phyloP scores from a whole-genome alignment of 2,888 invertebrate species.

The Drosophila dives region DNA sequence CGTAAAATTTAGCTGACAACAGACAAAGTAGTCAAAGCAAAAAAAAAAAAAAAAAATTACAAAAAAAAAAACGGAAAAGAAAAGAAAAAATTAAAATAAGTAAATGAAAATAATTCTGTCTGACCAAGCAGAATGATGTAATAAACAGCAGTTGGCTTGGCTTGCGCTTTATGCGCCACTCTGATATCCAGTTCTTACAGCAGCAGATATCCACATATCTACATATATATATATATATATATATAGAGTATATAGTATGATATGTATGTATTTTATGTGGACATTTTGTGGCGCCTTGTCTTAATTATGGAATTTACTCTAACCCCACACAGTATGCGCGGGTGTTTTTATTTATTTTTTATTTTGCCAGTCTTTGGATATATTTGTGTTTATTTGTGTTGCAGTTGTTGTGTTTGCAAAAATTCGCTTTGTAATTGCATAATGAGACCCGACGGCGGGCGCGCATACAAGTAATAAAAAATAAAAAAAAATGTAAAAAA shows the following conservation, averaged over 20 bases:
- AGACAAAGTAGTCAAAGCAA: conserved; percentile 7
- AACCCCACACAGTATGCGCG: conserved; percentile 19
- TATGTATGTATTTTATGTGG: background rate
- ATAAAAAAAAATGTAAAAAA: conserved; percentile 29
- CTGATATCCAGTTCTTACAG: conserved; percentile 28
- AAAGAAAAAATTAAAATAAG: background rate
- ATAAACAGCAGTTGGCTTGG: conserved; percentile 32
- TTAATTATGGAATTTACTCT: conserved; percentile 37
- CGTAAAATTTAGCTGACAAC: conserved; percentile 19
- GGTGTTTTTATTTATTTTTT: conserved; percentile 12
- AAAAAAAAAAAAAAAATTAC: background rate
- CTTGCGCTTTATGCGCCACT: conserved; percentile 6
- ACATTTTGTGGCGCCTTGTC: conserved; percentile 31
- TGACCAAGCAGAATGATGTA: conserved; percentile 55
- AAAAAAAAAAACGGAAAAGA: background rate
- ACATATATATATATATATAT: background rate
- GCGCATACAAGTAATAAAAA: conserved; percentile 10
- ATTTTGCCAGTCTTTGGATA: conserved; percentile 22
- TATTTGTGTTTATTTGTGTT: conserved; percentile 20
- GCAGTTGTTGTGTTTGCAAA: conserved; percentile 34
- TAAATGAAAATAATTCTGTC: conserved; percentile 39
- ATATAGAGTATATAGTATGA: background rate
- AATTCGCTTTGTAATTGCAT: conserved; percentile 68
- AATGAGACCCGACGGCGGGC: conserved; percentile 64
- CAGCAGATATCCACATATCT: background rate